A percentile compares a stretch with the other conserved stretches of the same genome.
Conservation (phyloP, 2,113 vertebrate species). For the Regulus satrapa region DNA sequence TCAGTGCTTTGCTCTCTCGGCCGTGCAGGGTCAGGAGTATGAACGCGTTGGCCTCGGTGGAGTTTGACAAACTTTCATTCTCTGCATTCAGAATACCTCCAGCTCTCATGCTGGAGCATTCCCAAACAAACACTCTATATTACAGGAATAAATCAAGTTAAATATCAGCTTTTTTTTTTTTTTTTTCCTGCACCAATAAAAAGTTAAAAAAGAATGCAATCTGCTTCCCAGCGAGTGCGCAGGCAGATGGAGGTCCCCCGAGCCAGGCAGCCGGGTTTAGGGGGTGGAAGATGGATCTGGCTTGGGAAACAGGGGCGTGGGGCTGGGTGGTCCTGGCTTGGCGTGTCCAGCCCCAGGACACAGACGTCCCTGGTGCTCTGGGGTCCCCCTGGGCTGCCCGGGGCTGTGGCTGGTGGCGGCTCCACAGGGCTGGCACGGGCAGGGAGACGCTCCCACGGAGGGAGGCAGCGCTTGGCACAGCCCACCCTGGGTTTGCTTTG, state of each 20-base stretch:
- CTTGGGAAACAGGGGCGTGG: neutral
- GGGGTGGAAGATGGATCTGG: neutral
- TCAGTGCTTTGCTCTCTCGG: neutral
- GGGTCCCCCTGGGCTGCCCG: neutral
- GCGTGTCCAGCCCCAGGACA: fast-evolving
- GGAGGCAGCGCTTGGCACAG: neutral
- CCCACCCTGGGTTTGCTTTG: neutral
- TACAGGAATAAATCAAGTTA: constrained; percentile 30
- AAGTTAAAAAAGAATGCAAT: neutral
- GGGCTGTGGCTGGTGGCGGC: neutral
- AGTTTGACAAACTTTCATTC: neutral
- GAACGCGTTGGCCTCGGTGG: fast-evolving
- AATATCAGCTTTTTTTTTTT: neutral
- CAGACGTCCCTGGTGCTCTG: neutral
- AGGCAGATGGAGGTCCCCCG: neutral
- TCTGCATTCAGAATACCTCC: neutral
- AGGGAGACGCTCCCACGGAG: neutral
- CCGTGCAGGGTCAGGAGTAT: fast-evolving
- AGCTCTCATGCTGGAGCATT: neutral
- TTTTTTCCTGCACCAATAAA: neutral
- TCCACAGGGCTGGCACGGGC: neutral
- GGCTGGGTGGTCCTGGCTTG: fast-evolving
- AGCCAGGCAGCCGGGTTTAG: neutral
- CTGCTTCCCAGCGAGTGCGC: neutral
- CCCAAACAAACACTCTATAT: neutral